Percentiles rank a stretch among this genome's conserved stretches.
These are phyloP conservation scores for Furcula furcula DNA, from an alignment of 2,888 invertebrate species.

Conservation along the genomic window DNA sequence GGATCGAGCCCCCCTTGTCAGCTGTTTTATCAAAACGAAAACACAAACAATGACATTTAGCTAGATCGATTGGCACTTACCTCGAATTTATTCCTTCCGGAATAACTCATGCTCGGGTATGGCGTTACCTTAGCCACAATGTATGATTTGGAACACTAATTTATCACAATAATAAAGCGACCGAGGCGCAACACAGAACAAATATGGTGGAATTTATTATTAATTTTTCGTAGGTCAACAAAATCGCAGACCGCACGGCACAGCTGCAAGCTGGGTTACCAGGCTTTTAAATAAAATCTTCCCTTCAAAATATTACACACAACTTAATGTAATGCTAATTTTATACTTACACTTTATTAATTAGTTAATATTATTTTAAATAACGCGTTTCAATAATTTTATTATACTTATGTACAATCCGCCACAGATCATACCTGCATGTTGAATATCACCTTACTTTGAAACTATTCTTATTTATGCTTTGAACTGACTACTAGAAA, in stretches of 20 bases:
- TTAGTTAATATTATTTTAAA: too few relatives aligned
- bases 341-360: too few relatives aligned
- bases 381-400: too few relatives aligned
- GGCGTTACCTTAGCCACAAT: conserved; percentile 79
- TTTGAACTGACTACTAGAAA: too few relatives aligned
- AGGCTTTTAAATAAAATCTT: too few relatives aligned
- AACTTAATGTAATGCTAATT: too few relatives aligned
- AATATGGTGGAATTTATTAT: conserved; percentile 54
- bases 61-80: conserved; percentile 63
- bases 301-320: too few relatives aligned
- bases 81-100: conserved; percentile 85
- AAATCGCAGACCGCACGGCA: conserved; percentile 19
- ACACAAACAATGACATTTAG: conserved; percentile 61
- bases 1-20: conserved; percentile 62
- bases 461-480: too few relatives aligned
- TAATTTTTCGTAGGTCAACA: conserved; percentile 44
- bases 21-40: conserved; percentile 83
- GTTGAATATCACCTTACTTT: too few relatives aligned
- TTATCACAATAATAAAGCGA: conserved; percentile 19
- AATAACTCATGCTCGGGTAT: conserved; percentile 82
- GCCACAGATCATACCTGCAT: too few relatives aligned
- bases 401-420: too few relatives aligned
- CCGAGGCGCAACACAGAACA: conserved; percentile 42
- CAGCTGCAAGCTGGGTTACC: conserved; percentile 37
- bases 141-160: conserved; percentile 43